A percentile compares a stretch with the other conserved stretches of the same genome.
These are phyloP conservation scores for Seira sanloemensis DNA, from an alignment of 2,888 invertebrate genomes.

Conservation along the genomic window DNA sequence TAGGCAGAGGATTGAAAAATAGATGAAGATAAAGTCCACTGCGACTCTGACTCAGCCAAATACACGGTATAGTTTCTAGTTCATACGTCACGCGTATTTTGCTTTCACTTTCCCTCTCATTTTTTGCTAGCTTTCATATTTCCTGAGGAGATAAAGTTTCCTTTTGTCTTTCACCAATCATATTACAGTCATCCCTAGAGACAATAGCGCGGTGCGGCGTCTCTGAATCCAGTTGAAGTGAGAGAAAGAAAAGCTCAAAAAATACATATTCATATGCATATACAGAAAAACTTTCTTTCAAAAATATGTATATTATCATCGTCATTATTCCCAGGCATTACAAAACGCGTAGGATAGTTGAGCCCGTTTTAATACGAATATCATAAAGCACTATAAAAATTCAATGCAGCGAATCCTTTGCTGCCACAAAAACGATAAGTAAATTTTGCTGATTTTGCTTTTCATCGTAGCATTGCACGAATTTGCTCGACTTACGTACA, in stretches of 20 bases:
- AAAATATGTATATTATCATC: slow-evolving; percentile 37
- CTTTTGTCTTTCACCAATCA: slow-evolving; percentile 59
- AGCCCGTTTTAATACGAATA: neutral
- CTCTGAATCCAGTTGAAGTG: slow-evolving; percentile 15
- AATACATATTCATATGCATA: slow-evolving; percentile 38
- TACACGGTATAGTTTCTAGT: neutral
- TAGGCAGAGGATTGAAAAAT: neutral
- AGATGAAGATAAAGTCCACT: neutral
- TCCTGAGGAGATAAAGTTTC: slow-evolving; percentile 48
- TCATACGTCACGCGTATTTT: neutral
- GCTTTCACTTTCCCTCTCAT: slow-evolving; percentile 24
- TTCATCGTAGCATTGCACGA: neutral
- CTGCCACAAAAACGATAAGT: slow-evolving; percentile 14
- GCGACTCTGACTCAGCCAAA: neutral
- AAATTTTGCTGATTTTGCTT: slow-evolving; percentile 48
- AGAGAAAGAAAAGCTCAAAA: too few relatives aligned
- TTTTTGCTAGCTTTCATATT: slow-evolving; percentile 58
- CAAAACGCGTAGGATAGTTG: neutral
- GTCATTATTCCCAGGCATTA: slow-evolving; percentile 38
- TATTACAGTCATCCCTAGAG: slow-evolving; percentile 45
- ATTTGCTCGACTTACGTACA: slow-evolving; percentile 33
- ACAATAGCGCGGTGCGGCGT: slow-evolving; percentile 10
- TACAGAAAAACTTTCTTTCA: slow-evolving; percentile 17
- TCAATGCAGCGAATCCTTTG: slow-evolving; percentile 20
- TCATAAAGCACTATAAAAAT: slow-evolving; percentile 5